phyloP scores from a whole-genome alignment of 2,797 vertebrate genomes.

The Manis crassicaudata region DNA sequence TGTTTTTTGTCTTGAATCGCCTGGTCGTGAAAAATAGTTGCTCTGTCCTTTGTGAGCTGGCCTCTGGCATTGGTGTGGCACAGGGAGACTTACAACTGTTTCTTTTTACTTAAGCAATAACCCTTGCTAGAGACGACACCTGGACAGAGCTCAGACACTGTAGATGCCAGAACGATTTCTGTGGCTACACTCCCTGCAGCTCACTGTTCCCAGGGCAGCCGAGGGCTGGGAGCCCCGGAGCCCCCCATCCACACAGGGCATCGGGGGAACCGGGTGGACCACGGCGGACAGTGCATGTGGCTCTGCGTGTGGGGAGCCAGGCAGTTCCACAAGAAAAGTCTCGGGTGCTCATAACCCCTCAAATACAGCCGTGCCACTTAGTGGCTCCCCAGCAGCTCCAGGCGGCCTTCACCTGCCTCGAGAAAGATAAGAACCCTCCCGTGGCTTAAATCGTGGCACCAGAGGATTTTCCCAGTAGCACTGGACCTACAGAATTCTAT shows the following conservation, averaged over 20 bases:
- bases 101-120: neutral
- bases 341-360: neutral
- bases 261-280: too few species aligned
- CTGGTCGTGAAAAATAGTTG: neutral
- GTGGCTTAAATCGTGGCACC: neutral
- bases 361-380: neutral
- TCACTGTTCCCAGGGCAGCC: accelerated
- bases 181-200: neutral
- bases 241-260: accelerated
- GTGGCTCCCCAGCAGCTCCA: neutral
- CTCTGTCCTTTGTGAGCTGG: neutral
- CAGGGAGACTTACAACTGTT: neutral
- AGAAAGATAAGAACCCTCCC: conserved; percentile 27
- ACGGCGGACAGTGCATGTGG: accelerated
- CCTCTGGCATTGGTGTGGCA: neutral
- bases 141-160: neutral
- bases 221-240: too few species aligned
- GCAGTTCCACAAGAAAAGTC: neutral
- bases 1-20: neutral
- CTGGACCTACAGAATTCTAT: neutral
- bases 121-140: neutral
- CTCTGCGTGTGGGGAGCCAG: neutral
- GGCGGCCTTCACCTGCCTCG: neutral
- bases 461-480: neutral
- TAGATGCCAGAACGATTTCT: neutral